Conservation (phyloP, 1,140 invertebrate species). For the Bursaphelenchus mucronatus region DNA sequence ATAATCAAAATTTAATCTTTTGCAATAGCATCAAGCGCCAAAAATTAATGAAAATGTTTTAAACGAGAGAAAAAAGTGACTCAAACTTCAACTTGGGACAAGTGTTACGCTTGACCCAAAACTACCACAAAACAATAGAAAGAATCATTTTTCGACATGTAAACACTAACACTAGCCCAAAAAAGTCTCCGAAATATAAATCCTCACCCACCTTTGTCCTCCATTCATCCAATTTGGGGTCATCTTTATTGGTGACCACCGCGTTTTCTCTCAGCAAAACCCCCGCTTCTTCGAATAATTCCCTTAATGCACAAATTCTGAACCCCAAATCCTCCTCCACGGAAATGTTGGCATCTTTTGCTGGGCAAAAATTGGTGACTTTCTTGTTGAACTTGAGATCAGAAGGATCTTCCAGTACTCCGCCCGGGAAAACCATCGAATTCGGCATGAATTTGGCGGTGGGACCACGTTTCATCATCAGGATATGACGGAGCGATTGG, state of each 20-base stretch:
- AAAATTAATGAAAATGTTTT: too few relatives aligned
- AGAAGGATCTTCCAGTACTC: background rate
- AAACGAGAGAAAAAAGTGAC: too few relatives aligned
- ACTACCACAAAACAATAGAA: too few relatives aligned
- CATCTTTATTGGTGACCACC: conserved; percentile 9
- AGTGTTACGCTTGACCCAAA: too few relatives aligned
- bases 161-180: background rate
- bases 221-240: conserved; percentile 10
- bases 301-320: background rate
- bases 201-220: conserved; percentile 2
- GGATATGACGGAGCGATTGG: background rate
- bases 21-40: too few relatives aligned
- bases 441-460: conserved; percentile 21
- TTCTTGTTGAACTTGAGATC: conserved; percentile 1
- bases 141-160: too few relatives aligned
- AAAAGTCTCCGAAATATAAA: background rate
- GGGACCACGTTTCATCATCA: conserved; percentile 13
- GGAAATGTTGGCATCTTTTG: background rate
- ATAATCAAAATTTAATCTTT: too few relatives aligned
- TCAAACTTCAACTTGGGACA: too few relatives aligned
- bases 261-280: conserved; percentile 4
- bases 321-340: conserved; percentile 10
- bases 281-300: conserved; percentile 15
- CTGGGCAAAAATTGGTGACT: conserved; percentile 1
- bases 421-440: conserved; percentile 15